A percentile compares a stretch with the other conserved stretches of the same genome.
These are phyloP conservation scores for Cancer borealis DNA, from an alignment of 2,888 invertebrate genomes.

Conservation along the genomic window DNA sequence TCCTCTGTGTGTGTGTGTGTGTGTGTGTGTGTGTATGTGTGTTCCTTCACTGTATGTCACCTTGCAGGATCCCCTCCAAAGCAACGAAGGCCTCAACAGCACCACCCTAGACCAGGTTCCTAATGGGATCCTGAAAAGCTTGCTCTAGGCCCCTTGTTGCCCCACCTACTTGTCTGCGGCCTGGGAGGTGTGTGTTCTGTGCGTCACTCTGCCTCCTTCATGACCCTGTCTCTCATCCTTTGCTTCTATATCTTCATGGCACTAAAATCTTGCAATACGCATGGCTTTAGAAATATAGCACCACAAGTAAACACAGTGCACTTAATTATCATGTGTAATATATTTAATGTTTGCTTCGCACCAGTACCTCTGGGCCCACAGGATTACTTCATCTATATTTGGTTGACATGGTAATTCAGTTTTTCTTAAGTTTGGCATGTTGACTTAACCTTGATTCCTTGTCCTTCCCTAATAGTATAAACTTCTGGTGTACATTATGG, in stretches of 20 bases:
- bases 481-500: background rate
- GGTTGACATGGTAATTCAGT: too few relatives aligned
- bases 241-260: background rate
- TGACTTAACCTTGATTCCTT: too few relatives aligned
- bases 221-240: background rate
- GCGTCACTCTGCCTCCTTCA: background rate
- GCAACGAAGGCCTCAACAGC: conserved; percentile 71
- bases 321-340: background rate
- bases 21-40: background rate
- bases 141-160: conserved; percentile 49
- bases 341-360: too few relatives aligned
- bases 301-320: background rate
- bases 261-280: background rate
- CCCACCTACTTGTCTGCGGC: conserved; percentile 47
- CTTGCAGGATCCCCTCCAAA: conserved; percentile 69
- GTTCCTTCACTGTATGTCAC: background rate
- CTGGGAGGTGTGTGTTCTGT: conserved; percentile 51
- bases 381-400: too few relatives aligned
- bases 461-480: too few relatives aligned
- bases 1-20: background rate
- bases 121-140: conserved; percentile 4
- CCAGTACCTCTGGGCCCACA: too few relatives aligned
- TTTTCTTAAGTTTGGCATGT: too few relatives aligned
- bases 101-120: conserved; percentile 62
- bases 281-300: background rate